Evolutionary conservation across 2,888 invertebrate genomes (phyloP), one percentile per base, ranked within the genome.

Genomic region (Thereva unica): DNA sequence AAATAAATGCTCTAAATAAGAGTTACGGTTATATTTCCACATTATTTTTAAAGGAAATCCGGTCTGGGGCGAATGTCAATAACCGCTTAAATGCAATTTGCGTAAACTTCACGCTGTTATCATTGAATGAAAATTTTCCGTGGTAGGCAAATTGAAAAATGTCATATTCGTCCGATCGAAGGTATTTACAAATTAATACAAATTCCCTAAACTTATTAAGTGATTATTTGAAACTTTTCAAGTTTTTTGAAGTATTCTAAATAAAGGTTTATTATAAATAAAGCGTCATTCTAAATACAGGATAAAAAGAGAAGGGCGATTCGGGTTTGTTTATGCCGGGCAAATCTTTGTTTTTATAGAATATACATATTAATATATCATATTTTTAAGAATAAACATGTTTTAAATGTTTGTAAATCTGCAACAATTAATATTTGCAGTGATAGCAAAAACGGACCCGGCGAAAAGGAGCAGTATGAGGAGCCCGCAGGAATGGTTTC

Each of bases 401-500:
- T 44, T 9, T 44, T 44, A 41, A 55, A 41, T 55, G 41, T 23
- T 55, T 55, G n/a, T 8, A 55, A 7, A 8, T 38, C 41, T 41
- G 6, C 37, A 3, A 41, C 23, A 90, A 90, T 75, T 86, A 95
- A 84, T 95, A 95, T 38, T 61, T 40, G 7, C 34, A 53, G 64
- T 45, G 64, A 53, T 44, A 34, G 35, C 45, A 64, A 64, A 44
- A 64, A 64, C 37, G 34, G 52, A 4, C 34, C 61, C 23, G 61
- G 49, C 10, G 50, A 50, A 34, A 52, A 64, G 23, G 64, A 66
- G 7, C 59, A 61, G 73, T 74, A 79, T 76, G 79, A 80, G 76
- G 80, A 79, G 74, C 78, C 79, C 72, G 73, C 77, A 71, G 93
- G 92, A 69, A 93, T 93, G 91, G 93, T 94, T 76, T 23, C 61